Evolutionary conservation across 2,888 invertebrate genomes (phyloP).

Genomic region (Spicauda simplicius): DNA sequence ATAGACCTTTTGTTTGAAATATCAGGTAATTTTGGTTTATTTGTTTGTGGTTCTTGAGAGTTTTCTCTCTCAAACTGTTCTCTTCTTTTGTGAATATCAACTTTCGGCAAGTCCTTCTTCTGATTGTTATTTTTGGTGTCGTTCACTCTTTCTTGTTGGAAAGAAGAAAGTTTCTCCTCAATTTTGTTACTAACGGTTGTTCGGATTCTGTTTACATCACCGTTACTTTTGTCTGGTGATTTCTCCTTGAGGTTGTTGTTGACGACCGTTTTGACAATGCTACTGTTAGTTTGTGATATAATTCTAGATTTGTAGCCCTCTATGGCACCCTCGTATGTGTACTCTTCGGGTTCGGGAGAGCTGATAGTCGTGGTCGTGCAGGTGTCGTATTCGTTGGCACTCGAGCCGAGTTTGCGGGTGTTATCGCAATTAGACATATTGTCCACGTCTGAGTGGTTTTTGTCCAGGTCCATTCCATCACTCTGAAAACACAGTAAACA

Average conservation of each 20-base stretch:
- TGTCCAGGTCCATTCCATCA: slow-evolving; percentile 85
- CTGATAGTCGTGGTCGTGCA: slow-evolving; percentile 88
- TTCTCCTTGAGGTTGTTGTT: slow-evolving; percentile 77
- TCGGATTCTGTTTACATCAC: slow-evolving; percentile 77
- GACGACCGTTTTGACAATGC: slow-evolving; percentile 73
- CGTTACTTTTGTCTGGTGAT: slow-evolving; percentile 71
- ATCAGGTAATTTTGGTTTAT: slow-evolving; percentile 85
- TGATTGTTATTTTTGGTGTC: slow-evolving; percentile 77
- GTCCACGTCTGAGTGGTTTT: slow-evolving; percentile 81
- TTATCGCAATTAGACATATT: slow-evolving; percentile 77
- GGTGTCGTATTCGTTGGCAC: slow-evolving; percentile 87
- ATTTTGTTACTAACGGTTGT: slow-evolving; percentile 84
- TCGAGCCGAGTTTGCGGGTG: slow-evolving; percentile 78
- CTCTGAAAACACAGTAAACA: slow-evolving; percentile 71
- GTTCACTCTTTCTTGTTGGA: slow-evolving; percentile 78
- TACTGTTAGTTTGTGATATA: slow-evolving; percentile 84
- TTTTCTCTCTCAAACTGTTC: slow-evolving; percentile 92
- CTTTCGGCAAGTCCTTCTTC: slow-evolving; percentile 89
- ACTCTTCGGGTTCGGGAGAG: slow-evolving; percentile 90
- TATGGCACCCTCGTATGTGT: slow-evolving; percentile 94
- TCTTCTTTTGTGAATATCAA: slow-evolving; percentile 91
- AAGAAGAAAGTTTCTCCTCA: slow-evolving; percentile 86
- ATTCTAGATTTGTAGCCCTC: slow-evolving; percentile 93
- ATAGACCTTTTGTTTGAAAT: slow-evolving; percentile 88
- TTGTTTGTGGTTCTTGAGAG: slow-evolving; percentile 78